Evolutionary conservation across 2,113 vertebrate genomes (phyloP).

Genomic region (Psilopsiagon aymara): DNA sequence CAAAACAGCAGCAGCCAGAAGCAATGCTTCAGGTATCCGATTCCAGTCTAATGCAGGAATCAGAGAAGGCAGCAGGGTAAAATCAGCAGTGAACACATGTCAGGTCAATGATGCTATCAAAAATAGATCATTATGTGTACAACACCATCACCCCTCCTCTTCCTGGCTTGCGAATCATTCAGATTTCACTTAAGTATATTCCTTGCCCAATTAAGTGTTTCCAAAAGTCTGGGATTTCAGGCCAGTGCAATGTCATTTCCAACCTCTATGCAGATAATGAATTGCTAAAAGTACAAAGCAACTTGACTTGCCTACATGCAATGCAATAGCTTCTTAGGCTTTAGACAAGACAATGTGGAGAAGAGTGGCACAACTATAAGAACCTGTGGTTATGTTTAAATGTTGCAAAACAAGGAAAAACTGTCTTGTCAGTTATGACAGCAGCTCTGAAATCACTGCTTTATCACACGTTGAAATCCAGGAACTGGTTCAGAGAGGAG

Average conservation of each 20-base stretch:
- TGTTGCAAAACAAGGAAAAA: background rate
- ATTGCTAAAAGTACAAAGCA: background rate
- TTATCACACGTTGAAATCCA: background rate
- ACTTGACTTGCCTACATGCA: background rate
- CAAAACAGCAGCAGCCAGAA: slow-evolving; percentile 41
- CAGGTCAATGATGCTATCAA: background rate
- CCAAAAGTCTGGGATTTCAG: background rate
- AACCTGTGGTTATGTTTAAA: background rate
- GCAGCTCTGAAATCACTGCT: background rate
- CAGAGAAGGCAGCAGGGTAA: background rate
- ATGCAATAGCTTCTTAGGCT: background rate
- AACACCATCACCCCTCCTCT: background rate
- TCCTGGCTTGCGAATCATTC: background rate
- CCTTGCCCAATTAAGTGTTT: background rate
- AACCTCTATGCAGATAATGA: background rate
- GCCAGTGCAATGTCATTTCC: background rate
- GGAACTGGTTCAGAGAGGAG: background rate
- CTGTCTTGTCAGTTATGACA: background rate
- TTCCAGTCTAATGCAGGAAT: background rate
- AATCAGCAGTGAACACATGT: background rate
- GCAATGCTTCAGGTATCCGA: background rate
- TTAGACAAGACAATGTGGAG: background rate
- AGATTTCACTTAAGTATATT: background rate
- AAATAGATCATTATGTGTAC: background rate
- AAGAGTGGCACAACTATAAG: background rate